A percentile compares a stretch with the other conserved stretches of the same genome.
phyloP scores from a whole-genome alignment of 2,797 vertebrate species.

The Acestrorhynchus altus region DNA sequence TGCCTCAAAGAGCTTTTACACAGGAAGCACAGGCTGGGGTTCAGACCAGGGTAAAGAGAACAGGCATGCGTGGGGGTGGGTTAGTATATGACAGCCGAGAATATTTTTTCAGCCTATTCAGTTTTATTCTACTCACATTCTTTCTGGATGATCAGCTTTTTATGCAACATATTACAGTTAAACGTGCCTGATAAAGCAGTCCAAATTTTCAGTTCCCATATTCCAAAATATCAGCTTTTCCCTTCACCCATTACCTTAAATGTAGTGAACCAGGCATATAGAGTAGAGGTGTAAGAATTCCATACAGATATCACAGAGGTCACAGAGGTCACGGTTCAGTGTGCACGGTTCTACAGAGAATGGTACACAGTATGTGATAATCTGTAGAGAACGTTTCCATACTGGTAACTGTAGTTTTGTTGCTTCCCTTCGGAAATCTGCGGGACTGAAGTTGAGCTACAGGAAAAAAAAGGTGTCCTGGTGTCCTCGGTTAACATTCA shows the following conservation, averaged over 20 bases:
- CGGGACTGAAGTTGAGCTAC: neutral
- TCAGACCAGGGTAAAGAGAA: slow-evolving; percentile 79
- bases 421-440: too few species aligned
- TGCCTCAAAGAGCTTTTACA: slow-evolving; percentile 77
- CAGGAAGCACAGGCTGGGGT: slow-evolving; percentile 76
- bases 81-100: neutral
- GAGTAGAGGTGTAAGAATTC: too few species aligned
- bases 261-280: too few species aligned
- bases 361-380: too few species aligned
- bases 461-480: slow-evolving; percentile 47
- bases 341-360: too few species aligned
- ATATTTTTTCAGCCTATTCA: neutral
- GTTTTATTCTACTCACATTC: neutral
- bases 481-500: slow-evolving; percentile 97
- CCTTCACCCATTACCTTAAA: neutral
- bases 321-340: too few species aligned
- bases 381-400: too few species aligned
- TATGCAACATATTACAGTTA: neutral
- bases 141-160: neutral
- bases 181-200: neutral
- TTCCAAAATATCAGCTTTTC: too few species aligned
- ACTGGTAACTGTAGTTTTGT: too few species aligned
- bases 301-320: too few species aligned
- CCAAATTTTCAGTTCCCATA: neutral
- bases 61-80: slow-evolving; percentile 34